phyloP scores from a whole-genome alignment of 2,888 invertebrate genomes.

The Ditula angustiorana region DNA sequence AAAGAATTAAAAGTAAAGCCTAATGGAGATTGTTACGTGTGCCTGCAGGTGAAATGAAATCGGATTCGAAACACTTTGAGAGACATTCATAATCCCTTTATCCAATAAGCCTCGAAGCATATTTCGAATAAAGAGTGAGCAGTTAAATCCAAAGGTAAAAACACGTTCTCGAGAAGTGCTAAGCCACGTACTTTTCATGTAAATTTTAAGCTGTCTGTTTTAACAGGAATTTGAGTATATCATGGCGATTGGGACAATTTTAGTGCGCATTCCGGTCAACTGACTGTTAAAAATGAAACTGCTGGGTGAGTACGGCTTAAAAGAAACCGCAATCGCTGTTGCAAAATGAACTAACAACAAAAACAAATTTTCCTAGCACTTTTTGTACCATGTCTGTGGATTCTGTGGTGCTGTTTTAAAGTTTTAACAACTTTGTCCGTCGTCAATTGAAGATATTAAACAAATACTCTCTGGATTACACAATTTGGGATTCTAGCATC shows the following conservation, averaged over 20 bases:
- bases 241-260: not conserved
- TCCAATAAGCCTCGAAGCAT: slow-evolving; percentile 67
- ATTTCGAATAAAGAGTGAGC: slow-evolving; percentile 70
- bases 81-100: slow-evolving; percentile 64
- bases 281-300: too few relatives aligned
- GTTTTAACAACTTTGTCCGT: not conserved
- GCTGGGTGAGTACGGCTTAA: not conserved
- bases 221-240: slow-evolving; percentile 41
- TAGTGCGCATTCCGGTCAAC: not conserved
- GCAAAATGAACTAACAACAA: not conserved
- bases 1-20: not conserved
- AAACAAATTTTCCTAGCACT: not conserved
- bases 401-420: not conserved
- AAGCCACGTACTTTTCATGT: slow-evolving; percentile 70
- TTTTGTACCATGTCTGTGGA: not conserved
- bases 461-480: not conserved
- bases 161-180: slow-evolving; percentile 58
- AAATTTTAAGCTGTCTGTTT: slow-evolving; percentile 69
- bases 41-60: slow-evolving; percentile 43
- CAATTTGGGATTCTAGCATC: too few relatives aligned
- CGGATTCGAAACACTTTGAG: slow-evolving; percentile 50
- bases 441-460: not conserved
- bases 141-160: slow-evolving; percentile 68
- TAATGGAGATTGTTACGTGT: slow-evolving; percentile 7
- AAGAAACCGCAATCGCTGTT: not conserved